phyloP scores from a whole-genome alignment of 2,113 vertebrate genomes.

The Cettia cetti region DNA sequence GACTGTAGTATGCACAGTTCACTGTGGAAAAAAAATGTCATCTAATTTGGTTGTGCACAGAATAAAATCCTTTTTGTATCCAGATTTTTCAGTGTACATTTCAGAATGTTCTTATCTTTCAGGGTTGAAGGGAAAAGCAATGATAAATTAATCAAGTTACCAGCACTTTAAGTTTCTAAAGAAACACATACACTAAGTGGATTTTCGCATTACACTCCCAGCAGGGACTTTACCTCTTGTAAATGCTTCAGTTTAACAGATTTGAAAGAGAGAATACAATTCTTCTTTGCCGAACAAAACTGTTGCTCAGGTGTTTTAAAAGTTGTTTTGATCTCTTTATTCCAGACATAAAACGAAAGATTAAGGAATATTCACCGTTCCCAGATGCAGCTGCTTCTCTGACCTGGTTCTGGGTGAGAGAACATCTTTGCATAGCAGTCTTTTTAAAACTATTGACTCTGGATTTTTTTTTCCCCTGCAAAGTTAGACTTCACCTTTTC shows the following conservation, averaged over 20 bases:
- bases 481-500: not conserved
- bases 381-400: not conserved
- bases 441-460: not conserved
- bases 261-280: not conserved
- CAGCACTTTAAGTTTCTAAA: not conserved
- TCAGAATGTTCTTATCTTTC: not conserved
- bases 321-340: slow-evolving; percentile 24
- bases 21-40: not conserved
- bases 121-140: not conserved
- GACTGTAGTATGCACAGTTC: not conserved
- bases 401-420: not conserved
- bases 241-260: slow-evolving; percentile 6
- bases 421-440: not conserved
- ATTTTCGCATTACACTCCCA: not conserved
- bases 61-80: not conserved
- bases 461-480: too few species aligned
- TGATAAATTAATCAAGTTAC: not conserved
- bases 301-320: not conserved
- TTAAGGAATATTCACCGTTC: not conserved
- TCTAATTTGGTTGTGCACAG: not conserved
- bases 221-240: not conserved
- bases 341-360: not conserved
- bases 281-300: slow-evolving; percentile 6
- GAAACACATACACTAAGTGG: not conserved
- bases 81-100: not conserved